Evolutionary conservation across 2,113 vertebrate genomes (phyloP).

Genomic region (Bufo gargarizans): DNA sequence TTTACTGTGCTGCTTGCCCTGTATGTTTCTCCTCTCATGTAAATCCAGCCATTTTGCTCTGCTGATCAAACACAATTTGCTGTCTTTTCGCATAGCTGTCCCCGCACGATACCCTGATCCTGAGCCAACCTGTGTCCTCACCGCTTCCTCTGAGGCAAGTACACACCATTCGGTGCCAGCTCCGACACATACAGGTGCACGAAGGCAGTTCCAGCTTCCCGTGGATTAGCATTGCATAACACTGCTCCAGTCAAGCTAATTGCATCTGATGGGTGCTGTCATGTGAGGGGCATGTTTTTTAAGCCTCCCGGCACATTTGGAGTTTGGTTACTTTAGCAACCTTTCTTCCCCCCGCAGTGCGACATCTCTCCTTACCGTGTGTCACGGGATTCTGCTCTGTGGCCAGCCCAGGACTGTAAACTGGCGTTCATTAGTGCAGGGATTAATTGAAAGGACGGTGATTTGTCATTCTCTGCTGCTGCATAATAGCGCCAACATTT

Average conservation of each 20-base stretch:
- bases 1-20: slow-evolving; percentile 32
- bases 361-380: slow-evolving; percentile 12
- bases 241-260: slow-evolving; percentile 24
- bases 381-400: background rate
- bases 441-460: slow-evolving; percentile 1
- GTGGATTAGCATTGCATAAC: slow-evolving; percentile 47
- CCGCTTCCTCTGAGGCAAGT: slow-evolving; percentile 92
- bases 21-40: slow-evolving; percentile 34
- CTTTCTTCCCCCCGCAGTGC: slow-evolving; percentile 30
- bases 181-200: slow-evolving; percentile 22
- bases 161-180: slow-evolving; percentile 40
- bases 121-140: slow-evolving; percentile 96
- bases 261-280: slow-evolving; percentile 41
- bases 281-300: slow-evolving; percentile 30
- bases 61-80: slow-evolving; percentile 57
- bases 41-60: slow-evolving; percentile 25
- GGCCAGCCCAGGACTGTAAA: background rate
- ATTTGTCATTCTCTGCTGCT: slow-evolving; percentile 3
- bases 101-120: slow-evolving; percentile 93
- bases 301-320: slow-evolving; percentile 25
- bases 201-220: background rate
- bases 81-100: slow-evolving; percentile 81
- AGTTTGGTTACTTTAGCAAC: slow-evolving; percentile 56
- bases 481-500: slow-evolving; percentile 36
- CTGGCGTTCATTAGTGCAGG: slow-evolving; percentile 24